Evolutionary conservation across 2,888 invertebrate species (phyloP).

Genomic region (Aplocera efformata): DNA sequence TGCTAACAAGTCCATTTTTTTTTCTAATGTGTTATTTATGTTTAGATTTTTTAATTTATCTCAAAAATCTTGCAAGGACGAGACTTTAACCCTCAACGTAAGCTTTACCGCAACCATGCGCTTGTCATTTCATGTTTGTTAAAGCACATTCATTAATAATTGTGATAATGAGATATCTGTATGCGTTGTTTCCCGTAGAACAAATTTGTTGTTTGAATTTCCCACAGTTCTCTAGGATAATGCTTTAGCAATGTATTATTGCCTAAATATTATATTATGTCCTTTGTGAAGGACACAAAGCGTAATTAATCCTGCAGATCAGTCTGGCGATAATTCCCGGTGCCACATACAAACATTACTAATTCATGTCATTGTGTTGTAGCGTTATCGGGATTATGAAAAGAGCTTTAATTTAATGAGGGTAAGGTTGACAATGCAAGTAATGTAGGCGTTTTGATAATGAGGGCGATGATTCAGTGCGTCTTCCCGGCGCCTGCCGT

Average conservation of each 20-base stretch:
- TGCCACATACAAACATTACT: slow-evolving; percentile 18
- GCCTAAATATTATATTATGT: slow-evolving; percentile 10
- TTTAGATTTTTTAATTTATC: too few species aligned
- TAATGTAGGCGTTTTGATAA: slow-evolving; percentile 44
- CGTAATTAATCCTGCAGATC: slow-evolving; percentile 19
- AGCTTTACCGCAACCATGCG: too few species aligned
- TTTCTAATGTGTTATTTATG: too few species aligned
- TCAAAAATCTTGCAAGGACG: too few species aligned
- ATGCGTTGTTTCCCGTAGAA: too few species aligned
- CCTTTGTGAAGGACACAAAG: slow-evolving; percentile 19
- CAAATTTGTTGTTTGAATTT: too few species aligned
- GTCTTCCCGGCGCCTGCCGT: slow-evolving; percentile 62
- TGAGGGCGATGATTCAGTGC: slow-evolving; percentile 66
- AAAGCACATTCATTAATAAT: too few species aligned
- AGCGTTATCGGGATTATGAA: slow-evolving; percentile 4
- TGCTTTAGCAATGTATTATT: slow-evolving; percentile 1
- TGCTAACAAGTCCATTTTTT: too few species aligned
- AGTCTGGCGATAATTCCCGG: slow-evolving; percentile 14
- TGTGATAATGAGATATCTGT: too few species aligned
- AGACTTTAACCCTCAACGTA: too few species aligned
- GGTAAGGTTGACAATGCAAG: slow-evolving; percentile 18
- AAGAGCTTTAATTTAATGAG: slow-evolving; percentile 9
- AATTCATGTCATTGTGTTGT: slow-evolving; percentile 16
- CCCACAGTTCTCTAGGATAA: too few species aligned
- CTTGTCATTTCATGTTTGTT: too few species aligned